These are phyloP conservation scores for Tinea semifulvella DNA, from an alignment of 2,888 invertebrate genomes.

Conservation along the genomic window DNA sequence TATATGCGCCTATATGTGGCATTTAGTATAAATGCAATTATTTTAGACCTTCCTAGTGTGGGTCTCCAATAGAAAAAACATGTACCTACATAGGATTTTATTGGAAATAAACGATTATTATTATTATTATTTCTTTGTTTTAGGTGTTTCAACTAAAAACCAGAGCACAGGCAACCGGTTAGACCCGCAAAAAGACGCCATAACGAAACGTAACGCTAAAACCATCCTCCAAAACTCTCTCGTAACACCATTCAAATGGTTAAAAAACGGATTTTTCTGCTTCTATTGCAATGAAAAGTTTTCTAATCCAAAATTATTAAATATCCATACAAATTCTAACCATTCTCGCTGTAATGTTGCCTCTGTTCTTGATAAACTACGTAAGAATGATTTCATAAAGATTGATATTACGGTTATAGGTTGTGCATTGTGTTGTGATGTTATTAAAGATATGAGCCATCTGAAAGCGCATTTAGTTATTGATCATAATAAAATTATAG, in stretches of 20 bases:
- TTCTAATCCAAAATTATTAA: background rate
- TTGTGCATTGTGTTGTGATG: background rate
- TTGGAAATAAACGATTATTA: no score
- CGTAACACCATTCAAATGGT: conserved; percentile 10
- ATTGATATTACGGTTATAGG: background rate
- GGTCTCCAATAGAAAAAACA: no score
- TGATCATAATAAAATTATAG: conserved; percentile 25
- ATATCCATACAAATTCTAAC: background rate
- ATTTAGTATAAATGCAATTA: no score
- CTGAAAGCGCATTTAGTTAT: conserved; percentile 1
- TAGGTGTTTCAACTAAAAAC: conserved; percentile 7
- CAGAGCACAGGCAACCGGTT: background rate
- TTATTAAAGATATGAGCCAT: background rate
- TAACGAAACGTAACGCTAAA: conserved; percentile 10
- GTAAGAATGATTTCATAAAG: conserved; percentile 4
- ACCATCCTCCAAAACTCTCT: conserved; percentile 6
- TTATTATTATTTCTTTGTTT: conserved; percentile 10
- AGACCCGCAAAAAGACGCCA: background rate
- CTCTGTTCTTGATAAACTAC: background rate
- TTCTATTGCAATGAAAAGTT: conserved; percentile 4
- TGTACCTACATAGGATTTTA: no score
- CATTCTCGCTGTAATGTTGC: background rate
- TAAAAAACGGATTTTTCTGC: conserved; percentile 11
- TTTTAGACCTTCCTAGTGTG: no score
- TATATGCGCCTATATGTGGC: no score